Evolutionary conservation across 1,140 invertebrate genomes (phyloP).

Genomic region (Spodoptera litura): DNA sequence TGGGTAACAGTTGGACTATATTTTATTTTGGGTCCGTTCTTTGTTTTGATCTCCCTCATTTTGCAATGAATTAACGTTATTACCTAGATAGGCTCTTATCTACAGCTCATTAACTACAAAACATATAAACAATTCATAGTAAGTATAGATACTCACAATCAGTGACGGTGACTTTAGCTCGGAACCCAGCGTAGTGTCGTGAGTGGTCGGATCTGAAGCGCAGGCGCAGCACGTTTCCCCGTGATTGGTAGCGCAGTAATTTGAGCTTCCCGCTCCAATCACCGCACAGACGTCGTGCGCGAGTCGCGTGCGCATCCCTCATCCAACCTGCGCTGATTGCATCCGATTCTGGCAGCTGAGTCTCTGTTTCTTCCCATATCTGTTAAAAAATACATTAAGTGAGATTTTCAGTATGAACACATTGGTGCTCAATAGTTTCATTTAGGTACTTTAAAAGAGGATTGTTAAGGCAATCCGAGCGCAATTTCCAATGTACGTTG

Average conservation of each 20-base stretch:
- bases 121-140: too few species aligned
- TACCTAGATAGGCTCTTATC: too few species aligned
- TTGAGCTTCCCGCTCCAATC: conserved; percentile 91
- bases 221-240: conserved; percentile 86
- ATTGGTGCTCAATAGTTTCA: too few species aligned
- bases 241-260: conserved; percentile 88
- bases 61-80: too few species aligned
- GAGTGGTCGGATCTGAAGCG: conserved; percentile 91
- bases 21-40: too few species aligned
- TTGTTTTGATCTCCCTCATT: too few species aligned
- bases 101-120: too few species aligned
- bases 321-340: conserved; percentile 72
- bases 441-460: too few species aligned
- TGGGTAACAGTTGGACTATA: too few species aligned
- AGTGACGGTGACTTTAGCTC: conserved; percentile 88
- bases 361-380: conserved; percentile 78
- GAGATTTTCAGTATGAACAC: too few species aligned
- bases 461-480: too few species aligned
- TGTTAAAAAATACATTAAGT: conserved; percentile 31
- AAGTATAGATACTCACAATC: conserved; percentile 86
- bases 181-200: conserved; percentile 90
- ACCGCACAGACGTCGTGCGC: conserved; percentile 88
- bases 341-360: conserved; percentile 71
- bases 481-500: too few species aligned
- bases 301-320: conserved; percentile 59